Percentiles rank a stretch among this genome's conserved stretches.
Evolutionary conservation across 1,140 invertebrate genomes (phyloP).

Genomic region (Rhyzopertha dominica): DNA sequence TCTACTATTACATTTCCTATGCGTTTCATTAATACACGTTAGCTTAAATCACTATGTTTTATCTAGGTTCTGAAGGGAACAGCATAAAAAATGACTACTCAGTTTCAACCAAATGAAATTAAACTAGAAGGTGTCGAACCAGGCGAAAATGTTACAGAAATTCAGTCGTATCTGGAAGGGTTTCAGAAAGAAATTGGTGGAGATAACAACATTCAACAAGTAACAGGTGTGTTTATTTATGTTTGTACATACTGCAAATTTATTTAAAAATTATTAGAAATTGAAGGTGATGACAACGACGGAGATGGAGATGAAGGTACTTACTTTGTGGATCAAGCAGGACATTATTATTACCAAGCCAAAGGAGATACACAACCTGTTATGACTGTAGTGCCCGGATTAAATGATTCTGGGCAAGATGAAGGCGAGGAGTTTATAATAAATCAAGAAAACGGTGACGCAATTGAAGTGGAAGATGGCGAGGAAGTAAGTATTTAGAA

Average conservation of each 20-base stretch:
- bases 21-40: too few relatives aligned
- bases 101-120: conserved; percentile 35
- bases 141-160: conserved; percentile 63
- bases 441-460: conserved; percentile 51
- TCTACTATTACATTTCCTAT: too few relatives aligned
- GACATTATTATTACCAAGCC: conserved; percentile 72
- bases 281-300: conserved; percentile 51
- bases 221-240: conserved; percentile 46
- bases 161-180: conserved; percentile 76
- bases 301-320: conserved; percentile 58
- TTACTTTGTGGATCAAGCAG: conserved; percentile 72
- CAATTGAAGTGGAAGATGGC: conserved; percentile 40
- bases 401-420: conserved; percentile 47
- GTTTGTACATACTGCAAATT: conserved; percentile 3
- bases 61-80: background rate
- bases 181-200: conserved; percentile 81
- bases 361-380: conserved; percentile 57
- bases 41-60: background rate
- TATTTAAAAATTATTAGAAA: background rate
- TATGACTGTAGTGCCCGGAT: conserved; percentile 52
- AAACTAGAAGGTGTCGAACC: conserved; percentile 43
- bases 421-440: conserved; percentile 44
- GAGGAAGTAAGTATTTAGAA: conserved; percentile 17
- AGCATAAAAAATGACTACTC: conserved; percentile 35
- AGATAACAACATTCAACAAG: conserved; percentile 49